Base-by-base conservation (phyloP, 1,140 invertebrate genomes). In the Drosophila setifemur region DNA sequence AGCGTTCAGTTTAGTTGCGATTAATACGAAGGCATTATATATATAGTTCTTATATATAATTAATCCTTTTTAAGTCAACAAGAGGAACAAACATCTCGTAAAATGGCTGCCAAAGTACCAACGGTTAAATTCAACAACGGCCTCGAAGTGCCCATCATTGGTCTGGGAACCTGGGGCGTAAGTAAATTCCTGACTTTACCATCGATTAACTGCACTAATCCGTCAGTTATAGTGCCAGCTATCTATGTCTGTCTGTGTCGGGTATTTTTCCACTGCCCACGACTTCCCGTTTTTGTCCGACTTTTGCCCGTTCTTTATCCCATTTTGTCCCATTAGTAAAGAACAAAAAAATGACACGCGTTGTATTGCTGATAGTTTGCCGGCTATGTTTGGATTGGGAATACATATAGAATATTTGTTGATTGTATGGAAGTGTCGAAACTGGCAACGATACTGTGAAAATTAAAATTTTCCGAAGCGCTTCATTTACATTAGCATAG, bases 141-240 rank as follows among this genome's bases (percentile, higher is more conserved):
- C 23, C 78, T 90, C 31, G 86, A 92, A 42, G 93, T 95, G 29
- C 95, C 95, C 0, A 89, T 93, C 1, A 74, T 96, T 33, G 96
- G 95, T 8, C 90, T 96, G 3, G 96, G 96, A 16, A 96, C 96
- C 3, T 97, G 95, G 95, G 93, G 94, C 81, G 95, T 95, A 91
- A 92, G 91, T 90, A 82, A 4, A 72, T 14, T n/a, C n/a, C n/a
- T n/a, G n/a, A n/a, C n/a, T n/a, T 7, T 1, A 50, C 11, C 12
- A 23, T 26, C 8, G 18, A 42, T 12, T 64, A 50, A 60, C 9
- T 39, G 18, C 7, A 42, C 7, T 49, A 43, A 42, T 29, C n/a
- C n/a, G n/a, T n/a, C n/a, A n/a, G n/a, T n/a, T n/a, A n/a, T n/a
- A n/a, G n/a, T n/a, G n/a, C n/a, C n/a, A n/a, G n/a, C n/a, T n/a